A percentile compares a stretch with the other conserved stretches of the same genome.
Evolutionary conservation across 1,140 invertebrate species (phyloP).

Genomic region (Drosophila elegans): DNA sequence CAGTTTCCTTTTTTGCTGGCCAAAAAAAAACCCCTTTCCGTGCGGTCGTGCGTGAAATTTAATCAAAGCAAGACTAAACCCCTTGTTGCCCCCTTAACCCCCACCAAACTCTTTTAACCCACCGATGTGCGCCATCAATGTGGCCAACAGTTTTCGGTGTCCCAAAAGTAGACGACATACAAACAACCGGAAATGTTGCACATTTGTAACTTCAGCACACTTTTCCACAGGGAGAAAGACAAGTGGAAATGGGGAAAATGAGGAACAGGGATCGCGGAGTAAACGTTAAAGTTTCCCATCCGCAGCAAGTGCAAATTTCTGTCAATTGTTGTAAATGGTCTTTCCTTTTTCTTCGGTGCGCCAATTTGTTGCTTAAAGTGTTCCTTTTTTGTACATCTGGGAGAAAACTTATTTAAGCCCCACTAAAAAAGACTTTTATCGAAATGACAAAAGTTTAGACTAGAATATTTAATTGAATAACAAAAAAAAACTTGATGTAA

Average conservation of each 20-base stretch:
- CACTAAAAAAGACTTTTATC: no score
- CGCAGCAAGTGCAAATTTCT: constrained; percentile 72
- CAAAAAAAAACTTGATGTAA: no score
- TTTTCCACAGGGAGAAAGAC: constrained; percentile 13
- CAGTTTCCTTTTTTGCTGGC: not conserved
- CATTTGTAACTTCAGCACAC: constrained; percentile 72
- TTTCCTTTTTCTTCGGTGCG: constrained; percentile 63
- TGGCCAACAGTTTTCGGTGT: constrained; percentile 77
- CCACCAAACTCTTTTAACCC: constrained; percentile 14
- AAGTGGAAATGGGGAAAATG: not conserved
- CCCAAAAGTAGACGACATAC: constrained; percentile 54
- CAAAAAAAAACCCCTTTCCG: constrained; percentile 34
- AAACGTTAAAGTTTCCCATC: constrained; percentile 64
- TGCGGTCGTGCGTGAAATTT: constrained; percentile 81
- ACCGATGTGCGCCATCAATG: constrained; percentile 55
- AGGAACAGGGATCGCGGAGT: not conserved
- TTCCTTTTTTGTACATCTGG: not conserved
- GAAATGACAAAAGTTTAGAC: no score
- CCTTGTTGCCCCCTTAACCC: constrained; percentile 1
- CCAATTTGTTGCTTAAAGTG: constrained; percentile 51
- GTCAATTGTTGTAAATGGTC: constrained; percentile 74
- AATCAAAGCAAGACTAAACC: constrained; percentile 67
- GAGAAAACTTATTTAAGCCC: not conserved
- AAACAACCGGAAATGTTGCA: constrained; percentile 80
- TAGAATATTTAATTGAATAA: no score